Base-by-base conservation (phyloP, 2,888 invertebrate genomes). In the Cheilosia variabilis region DNA sequence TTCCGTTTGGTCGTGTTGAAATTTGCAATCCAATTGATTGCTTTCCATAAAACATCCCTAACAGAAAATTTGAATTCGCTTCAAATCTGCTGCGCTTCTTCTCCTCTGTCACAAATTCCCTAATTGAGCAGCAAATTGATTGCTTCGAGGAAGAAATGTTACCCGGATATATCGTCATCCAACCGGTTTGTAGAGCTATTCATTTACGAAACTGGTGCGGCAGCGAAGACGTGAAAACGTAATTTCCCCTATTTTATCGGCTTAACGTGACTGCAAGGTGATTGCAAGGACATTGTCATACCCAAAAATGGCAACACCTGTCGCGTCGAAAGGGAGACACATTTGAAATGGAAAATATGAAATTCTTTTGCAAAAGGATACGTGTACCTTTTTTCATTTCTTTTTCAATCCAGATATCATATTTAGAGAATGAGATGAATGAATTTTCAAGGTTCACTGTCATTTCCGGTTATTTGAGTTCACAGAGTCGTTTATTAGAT, bases 111-210 rank as follows among this genome's bases (percentile, higher is more conserved):
- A 58, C 43, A 60, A 22, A 52, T 43, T 52, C 45, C 17, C 60
- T 68, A 76, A 76, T 60, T 58, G 66, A 53, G 50, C 65, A 27
- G 24, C 17, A 73, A 75, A 75, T 73, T 58, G 66, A 66, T 76
- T 60, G 31, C 50, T 31, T 13, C 17, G 2, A 4, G 13, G 5
- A 60, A 27, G 31, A 24, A n/a, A 43, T 17, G 13, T 55, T 5
- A 17, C 24, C 9, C 63, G n/a, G 63, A 55, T 55, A 17, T 55
- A 13, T 22, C 27, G 7, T 15, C 13, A 55, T 43, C 63, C 43
- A 17, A 27, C 22, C 4, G 55, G 19, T 22, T 53, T 22, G 34
- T 55, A n/a, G 17, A 45, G 63, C 7, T 34, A 24, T 73, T 53
- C 55, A 31, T 63, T 43, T 22, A 5, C 2, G 24, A 47, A 58